Conservation (phyloP, 1,140 invertebrate species). For the Leucophenga varia region DNA sequence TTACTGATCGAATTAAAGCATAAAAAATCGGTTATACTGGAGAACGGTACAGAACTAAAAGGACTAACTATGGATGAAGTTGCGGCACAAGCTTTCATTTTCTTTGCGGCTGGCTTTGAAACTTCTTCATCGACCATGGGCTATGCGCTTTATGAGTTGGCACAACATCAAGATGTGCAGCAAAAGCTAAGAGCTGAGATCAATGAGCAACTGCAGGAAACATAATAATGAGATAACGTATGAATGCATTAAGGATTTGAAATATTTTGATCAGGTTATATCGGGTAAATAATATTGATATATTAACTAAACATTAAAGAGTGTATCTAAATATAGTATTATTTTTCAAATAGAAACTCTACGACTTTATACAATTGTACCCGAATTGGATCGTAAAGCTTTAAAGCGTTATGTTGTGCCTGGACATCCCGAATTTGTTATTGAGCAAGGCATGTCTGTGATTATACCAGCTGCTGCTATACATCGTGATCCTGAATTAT, state of each 20-base stretch:
- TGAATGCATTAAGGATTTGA: slow-evolving; percentile 59
- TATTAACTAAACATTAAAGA: too few relatives aligned
- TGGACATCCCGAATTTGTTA: slow-evolving; percentile 29
- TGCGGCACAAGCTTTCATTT: slow-evolving; percentile 48
- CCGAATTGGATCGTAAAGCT: slow-evolving; percentile 39
- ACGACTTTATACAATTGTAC: slow-evolving; percentile 58
- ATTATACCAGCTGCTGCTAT: slow-evolving; percentile 63
- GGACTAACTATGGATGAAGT: slow-evolving; percentile 38
- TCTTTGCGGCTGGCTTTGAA: slow-evolving; percentile 67
- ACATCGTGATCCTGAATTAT: slow-evolving; percentile 62
- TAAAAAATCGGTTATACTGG: slow-evolving; percentile 11
- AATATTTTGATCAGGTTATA: slow-evolving; percentile 60
- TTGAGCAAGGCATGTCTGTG: slow-evolving; percentile 50
- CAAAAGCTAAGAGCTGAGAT: slow-evolving; percentile 64
- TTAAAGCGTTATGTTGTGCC: slow-evolving; percentile 36
- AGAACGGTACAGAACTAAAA: slow-evolving; percentile 12
- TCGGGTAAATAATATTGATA: slow-evolving; percentile 23
- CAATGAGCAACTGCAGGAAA: slow-evolving; percentile 46
- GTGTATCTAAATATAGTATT: too few relatives aligned
- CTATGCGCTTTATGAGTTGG: slow-evolving; percentile 62
- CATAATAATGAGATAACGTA: slow-evolving; percentile 60
- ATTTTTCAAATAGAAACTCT: slow-evolving; percentile 36
- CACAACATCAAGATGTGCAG: slow-evolving; percentile 64
- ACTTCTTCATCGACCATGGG: slow-evolving; percentile 62
- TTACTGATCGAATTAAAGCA: slow-evolving; percentile 59